A percentile compares a stretch with the other conserved stretches of the same genome.
Conservation (phyloP, 2,113 vertebrate species). For the Sebastes fasciatus region DNA sequence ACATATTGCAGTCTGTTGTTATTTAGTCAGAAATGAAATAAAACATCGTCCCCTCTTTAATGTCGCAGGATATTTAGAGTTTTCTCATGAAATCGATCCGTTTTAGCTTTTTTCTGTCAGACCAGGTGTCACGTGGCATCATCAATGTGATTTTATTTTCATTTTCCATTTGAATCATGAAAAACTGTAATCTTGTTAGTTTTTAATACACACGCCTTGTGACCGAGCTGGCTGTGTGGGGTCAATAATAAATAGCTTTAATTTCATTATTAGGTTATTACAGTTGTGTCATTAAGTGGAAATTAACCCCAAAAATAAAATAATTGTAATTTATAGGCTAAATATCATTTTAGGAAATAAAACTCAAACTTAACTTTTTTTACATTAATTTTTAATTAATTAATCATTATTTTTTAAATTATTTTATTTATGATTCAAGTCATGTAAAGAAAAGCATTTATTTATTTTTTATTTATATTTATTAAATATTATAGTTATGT, state of each 20-base stretch:
- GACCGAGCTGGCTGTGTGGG: rapidly evolving
- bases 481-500: too few species aligned
- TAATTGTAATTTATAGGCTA: neutral
- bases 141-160: constrained; percentile 25
- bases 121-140: constrained; percentile 16
- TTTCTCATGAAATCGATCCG: neutral
- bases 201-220: neutral
- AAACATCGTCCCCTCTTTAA: constrained; percentile 2
- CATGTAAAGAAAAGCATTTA: neutral
- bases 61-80: neutral
- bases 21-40: neutral
- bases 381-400: neutral
- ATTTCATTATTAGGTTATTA: neutral
- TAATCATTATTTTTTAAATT: too few species aligned
- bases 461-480: too few species aligned
- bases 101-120: too few species aligned
- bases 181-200: neutral
- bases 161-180: constrained; percentile 42
- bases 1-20: neutral
- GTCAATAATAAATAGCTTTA: neutral
- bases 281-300: neutral
- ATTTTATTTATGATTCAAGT: neutral
- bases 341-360: neutral
- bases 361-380: neutral
- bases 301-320: neutral